Evolutionary conservation across 2,888 invertebrate species (phyloP).

Genomic region (Andrena chrysosceles): DNA sequence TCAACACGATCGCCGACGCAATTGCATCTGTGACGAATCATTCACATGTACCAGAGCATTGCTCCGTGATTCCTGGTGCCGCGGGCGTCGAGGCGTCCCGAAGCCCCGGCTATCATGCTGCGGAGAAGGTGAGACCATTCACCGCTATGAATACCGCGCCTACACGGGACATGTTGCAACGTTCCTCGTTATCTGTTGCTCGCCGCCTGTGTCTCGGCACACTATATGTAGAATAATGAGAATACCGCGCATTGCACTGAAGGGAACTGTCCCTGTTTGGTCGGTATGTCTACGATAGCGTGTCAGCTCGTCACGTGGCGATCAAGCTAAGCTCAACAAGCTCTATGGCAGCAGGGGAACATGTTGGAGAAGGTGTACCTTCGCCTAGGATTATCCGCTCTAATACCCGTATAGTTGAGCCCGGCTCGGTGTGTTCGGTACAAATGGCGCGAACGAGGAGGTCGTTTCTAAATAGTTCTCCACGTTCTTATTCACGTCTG

Average conservation of each 20-base stretch:
- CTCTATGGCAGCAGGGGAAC: slow-evolving; percentile 77
- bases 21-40: not conserved
- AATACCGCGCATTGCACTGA: slow-evolving; percentile 14
- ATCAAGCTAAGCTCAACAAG: slow-evolving; percentile 82
- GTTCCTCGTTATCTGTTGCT: not conserved
- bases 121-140: slow-evolving; percentile 67
- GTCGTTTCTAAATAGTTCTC: too few relatives aligned
- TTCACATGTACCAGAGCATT: slow-evolving; percentile 27
- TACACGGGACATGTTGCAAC: not conserved
- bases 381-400: slow-evolving; percentile 80
- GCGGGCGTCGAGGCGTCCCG: slow-evolving; percentile 81
- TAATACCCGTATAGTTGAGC: slow-evolving; percentile 64
- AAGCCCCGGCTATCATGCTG: slow-evolving; percentile 74
- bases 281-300: slow-evolving; percentile 65
- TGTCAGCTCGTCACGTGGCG: slow-evolving; percentile 78
- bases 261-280: slow-evolving; percentile 42
- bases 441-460: not conserved
- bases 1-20: too few relatives aligned
- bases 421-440: not conserved
- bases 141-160: slow-evolving; percentile 9
- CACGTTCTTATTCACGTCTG: too few relatives aligned
- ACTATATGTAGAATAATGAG: slow-evolving; percentile 12
- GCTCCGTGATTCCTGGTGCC: slow-evolving; percentile 77
- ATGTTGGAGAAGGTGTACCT: slow-evolving; percentile 71
- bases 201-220: not conserved